These are phyloP conservation scores for Zygaena filipendulae DNA, from an alignment of 2,888 invertebrate genomes.

Conservation along the genomic window DNA sequence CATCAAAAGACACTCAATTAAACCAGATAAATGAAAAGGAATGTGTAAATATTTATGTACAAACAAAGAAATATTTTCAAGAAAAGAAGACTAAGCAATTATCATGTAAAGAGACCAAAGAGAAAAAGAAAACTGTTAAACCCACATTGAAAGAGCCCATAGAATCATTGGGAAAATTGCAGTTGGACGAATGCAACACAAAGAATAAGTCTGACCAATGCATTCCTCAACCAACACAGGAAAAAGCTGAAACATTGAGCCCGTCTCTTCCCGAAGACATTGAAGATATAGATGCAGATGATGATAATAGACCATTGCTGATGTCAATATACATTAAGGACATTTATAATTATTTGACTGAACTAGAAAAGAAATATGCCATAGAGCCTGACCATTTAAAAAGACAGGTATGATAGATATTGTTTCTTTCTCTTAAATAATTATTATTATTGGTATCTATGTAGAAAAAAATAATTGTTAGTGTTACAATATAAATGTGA, in stretches of 20 bases:
- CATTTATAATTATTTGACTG: slow-evolving; percentile 85
- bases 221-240: slow-evolving; percentile 22
- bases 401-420: slow-evolving; percentile 55
- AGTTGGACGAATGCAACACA: slow-evolving; percentile 33
- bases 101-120: slow-evolving; percentile 29
- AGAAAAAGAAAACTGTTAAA: slow-evolving; percentile 29
- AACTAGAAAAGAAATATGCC: slow-evolving; percentile 76
- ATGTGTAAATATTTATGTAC: slow-evolving; percentile 24
- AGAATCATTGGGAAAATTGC: slow-evolving; percentile 44
- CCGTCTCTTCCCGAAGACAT: slow-evolving; percentile 59
- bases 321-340: slow-evolving; percentile 89
- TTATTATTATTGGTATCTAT: too few relatives aligned
- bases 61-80: slow-evolving; percentile 29
- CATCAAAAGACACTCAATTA: slow-evolving; percentile 37
- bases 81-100: slow-evolving; percentile 35
- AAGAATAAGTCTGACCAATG: too few relatives aligned
- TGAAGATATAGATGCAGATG: slow-evolving; percentile 81
- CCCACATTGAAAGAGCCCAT: slow-evolving; percentile 39
- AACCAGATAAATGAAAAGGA: slow-evolving; percentile 35
- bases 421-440: too few relatives aligned
- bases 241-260: too few relatives aligned
- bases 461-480: too few relatives aligned
- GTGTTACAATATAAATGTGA: not conserved
- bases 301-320: slow-evolving; percentile 79
- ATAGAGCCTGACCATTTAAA: slow-evolving; percentile 74